Base-by-base conservation (phyloP, 2,888 invertebrate species). In the Stratiomys singularior region DNA sequence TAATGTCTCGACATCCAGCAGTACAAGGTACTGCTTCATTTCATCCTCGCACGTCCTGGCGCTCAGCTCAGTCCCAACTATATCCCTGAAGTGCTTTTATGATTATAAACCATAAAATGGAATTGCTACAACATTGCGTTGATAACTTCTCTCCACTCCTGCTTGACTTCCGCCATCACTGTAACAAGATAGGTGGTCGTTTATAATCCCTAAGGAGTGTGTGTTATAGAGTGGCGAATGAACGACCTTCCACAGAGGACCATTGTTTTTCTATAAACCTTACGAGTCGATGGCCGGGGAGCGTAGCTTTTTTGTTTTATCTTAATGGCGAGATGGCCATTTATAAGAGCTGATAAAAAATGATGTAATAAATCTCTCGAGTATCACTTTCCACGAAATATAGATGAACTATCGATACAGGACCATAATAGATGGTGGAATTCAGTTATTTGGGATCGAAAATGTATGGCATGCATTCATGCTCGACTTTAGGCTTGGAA, bases 311-410 rank as follows among this genome's bases (percentile, higher is more conserved):
- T 77, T 69, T 74, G 47, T 60, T 79, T 79, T 79, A 79, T 79
- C 79, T 79, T 79, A 77, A 77, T 77, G 77, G 76, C 63, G 25
- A 56, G 77, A 79, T 79, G 76, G 79, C 69, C 77, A 77, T 79
- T 79, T 79, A 79, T 77, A 76, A 60, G 77, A 79, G 67, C 77
- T 77, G 77, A 79, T 77, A 79, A 79, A 79, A 79, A 79, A 77
- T 77, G 76, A 69, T 67, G 64, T 72, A 79, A 79, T 79, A 79
- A 79, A 79, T 79, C 79, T 77, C 64, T 37, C n/a, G 47, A 25
- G 37, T 27, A 37, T 28, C 63, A 63, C 30, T 63, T 30, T 23
- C n/a, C 15, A 44, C 27, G 60, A 76, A 76, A 64, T 44, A 72
- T 72, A 58, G 46, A 46, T 67, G 67, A 13, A 46, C 25, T 67